These are phyloP conservation scores for Amiota minor DNA, from an alignment of 2,888 invertebrate genomes.

Conservation along the genomic window DNA sequence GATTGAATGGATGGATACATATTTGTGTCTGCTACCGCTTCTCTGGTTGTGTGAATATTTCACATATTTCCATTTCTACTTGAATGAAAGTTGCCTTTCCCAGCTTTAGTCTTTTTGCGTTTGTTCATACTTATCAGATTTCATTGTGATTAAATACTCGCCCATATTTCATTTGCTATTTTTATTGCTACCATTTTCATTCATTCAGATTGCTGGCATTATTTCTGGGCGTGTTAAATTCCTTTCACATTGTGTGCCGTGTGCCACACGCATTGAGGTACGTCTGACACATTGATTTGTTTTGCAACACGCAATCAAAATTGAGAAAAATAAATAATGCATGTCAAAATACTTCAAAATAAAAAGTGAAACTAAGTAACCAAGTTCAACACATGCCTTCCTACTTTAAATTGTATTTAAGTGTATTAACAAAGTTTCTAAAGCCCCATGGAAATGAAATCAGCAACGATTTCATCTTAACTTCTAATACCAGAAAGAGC, in stretches of 20 bases:
- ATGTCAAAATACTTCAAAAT: too few species aligned
- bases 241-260: too few species aligned
- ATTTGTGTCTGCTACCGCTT: not conserved
- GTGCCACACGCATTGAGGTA: not conserved
- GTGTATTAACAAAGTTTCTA: conserved; percentile 11
- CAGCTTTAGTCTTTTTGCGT: conserved; percentile 29
- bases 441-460: conserved; percentile 2
- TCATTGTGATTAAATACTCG: conserved; percentile 47
- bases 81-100: conserved; percentile 28
- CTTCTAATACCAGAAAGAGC: too few species aligned
- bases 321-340: too few species aligned
- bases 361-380: too few species aligned
- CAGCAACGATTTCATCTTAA: not conserved
- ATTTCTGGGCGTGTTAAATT: conserved; percentile 13
- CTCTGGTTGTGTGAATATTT: conserved; percentile 12
- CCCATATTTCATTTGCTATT: conserved; percentile 41
- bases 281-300: not conserved
- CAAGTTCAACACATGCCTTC: not conserved
- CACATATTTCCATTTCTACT: conserved; percentile 9
- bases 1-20: conserved; percentile 29
- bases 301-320: too few species aligned
- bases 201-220: conserved; percentile 15
- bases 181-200: conserved; percentile 2
- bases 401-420: not conserved
- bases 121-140: conserved; percentile 41